phyloP scores from a whole-genome alignment of 2,888 invertebrate genomes.

The Vanessa cardui region DNA sequence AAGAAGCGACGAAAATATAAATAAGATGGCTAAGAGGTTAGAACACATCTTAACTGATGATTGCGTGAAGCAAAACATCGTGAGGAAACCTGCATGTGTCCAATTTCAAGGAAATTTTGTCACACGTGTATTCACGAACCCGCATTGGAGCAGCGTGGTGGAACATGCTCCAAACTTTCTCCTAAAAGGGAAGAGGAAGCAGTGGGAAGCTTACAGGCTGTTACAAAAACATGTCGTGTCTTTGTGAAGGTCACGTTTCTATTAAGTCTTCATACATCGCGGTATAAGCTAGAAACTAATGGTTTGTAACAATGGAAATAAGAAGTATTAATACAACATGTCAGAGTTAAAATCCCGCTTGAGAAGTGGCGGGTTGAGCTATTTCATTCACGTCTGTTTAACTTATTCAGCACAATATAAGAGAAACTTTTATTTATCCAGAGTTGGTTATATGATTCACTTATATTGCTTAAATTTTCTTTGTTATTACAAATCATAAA shows the following conservation, averaged over 20 bases:
- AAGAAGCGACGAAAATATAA: no score
- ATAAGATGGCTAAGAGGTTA: no score
- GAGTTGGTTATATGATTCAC: not conserved
- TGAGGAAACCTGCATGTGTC: no score
- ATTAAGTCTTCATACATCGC: not conserved
- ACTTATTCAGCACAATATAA: not conserved
- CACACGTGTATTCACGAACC: no score
- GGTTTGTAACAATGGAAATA: constrained; percentile 13
- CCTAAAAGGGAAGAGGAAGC: no score
- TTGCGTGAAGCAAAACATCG: no score
- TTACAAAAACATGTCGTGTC: no score
- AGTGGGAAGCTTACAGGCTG: no score
- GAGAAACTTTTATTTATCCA: not conserved
- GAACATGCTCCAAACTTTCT: no score
- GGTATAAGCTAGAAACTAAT: not conserved
- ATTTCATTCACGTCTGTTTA: constrained; percentile 10
- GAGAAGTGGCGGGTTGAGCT: constrained; percentile 14
- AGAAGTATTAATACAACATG: constrained; percentile 24
- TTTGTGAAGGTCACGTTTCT: not conserved
- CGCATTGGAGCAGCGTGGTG: no score
- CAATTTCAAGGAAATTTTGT: no score
- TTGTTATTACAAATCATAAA: not conserved
- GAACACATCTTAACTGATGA: no score
- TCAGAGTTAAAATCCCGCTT: constrained; percentile 18
- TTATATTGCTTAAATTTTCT: not conserved